Evolutionary conservation across 1,140 invertebrate species (phyloP), one percentile per base, ranked within the genome.

Genomic region (Philaenus spumarius): DNA sequence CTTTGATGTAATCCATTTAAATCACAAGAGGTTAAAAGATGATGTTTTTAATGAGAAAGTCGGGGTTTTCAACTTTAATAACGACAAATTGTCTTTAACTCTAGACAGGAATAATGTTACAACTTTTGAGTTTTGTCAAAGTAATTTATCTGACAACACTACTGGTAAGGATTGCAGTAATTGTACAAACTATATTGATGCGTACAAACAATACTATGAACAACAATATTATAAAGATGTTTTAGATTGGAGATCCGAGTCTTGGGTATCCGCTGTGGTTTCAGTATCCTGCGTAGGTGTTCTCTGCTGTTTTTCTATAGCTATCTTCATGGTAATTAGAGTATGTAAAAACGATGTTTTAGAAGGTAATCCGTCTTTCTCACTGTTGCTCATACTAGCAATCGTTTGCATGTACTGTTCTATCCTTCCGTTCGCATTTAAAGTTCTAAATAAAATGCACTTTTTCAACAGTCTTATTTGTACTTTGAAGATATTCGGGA

Each of bases 341-440:
- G 75, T 77, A 24, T 75, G 73, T 56, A 70, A 70, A 40, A 74
- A 76, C 7, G 73, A 80, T 19, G 66, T 77, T 2, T 69, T 80
- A 1, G 78, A 80, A 46, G 77, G 80, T 7, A 79, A 80, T 66
- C 78, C 79, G 2, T 56, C 65, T 0, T 68, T 81, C 6, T 80
- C 80, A 5, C 69, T 81, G 14, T 40, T 78, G 1, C 64, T 82
- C 15, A 68, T 82, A 2, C 26, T 80, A 2, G 69, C 73, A 0
- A 71, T 74, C 24, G 69, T 79, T 4, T 71, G 80, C 22, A 74
- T 77, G 5, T 77, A 80, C 59, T 65, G 72, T 15, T 73, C 78
- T 1, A 73, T 78, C 0, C 42, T 82, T 0, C 79, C 79, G 2
- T 84, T 78, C 52, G 53, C 63, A 14, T 46, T 64, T 15, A 35